A percentile compares a stretch with the other conserved stretches of the same genome.
phyloP scores from a whole-genome alignment of 2,888 invertebrate genomes.

The Conops quadrifasciatus region DNA sequence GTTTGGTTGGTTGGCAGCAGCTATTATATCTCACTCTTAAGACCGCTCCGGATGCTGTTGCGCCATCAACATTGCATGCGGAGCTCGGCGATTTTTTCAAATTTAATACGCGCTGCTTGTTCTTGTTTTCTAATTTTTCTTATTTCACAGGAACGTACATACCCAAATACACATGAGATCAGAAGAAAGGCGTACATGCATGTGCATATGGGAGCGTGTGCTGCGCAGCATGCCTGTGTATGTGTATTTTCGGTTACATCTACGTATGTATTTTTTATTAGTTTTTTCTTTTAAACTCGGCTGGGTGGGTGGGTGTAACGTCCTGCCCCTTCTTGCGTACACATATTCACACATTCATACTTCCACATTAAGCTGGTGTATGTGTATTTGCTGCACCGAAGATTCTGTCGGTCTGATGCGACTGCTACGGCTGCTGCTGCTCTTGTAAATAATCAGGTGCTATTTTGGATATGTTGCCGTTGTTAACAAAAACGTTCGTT shows the following conservation, averaged over 20 bases:
- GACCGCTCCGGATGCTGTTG: conserved; percentile 27
- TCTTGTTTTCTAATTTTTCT: not conserved
- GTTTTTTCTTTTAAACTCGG: too few species aligned
- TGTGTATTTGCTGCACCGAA: not conserved
- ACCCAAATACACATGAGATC: not conserved
- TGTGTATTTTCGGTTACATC: conserved; percentile 23
- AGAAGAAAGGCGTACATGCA: conserved; percentile 1
- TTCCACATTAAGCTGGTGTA: too few species aligned
- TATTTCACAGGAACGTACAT: not conserved
- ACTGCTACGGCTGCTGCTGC: not conserved
- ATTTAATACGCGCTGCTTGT: conserved; percentile 22
- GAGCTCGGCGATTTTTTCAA: conserved; percentile 17
- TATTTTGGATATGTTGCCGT: not conserved
- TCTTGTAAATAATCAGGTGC: not conserved
- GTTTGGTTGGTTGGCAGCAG: conserved; percentile 28
- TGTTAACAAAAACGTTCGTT: not conserved
- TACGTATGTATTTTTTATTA: conserved; percentile 26
- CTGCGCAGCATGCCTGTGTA: conserved; percentile 18
- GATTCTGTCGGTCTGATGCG: not conserved
- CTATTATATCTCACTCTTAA: not conserved
- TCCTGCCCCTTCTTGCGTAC: not conserved
- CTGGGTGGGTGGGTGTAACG: not conserved
- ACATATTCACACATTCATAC: not conserved
- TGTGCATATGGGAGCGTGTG: too few species aligned
- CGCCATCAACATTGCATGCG: conserved; percentile 9